Conservation (phyloP, 2,888 invertebrate species). For the Lasioglossum vierecki region DNA sequence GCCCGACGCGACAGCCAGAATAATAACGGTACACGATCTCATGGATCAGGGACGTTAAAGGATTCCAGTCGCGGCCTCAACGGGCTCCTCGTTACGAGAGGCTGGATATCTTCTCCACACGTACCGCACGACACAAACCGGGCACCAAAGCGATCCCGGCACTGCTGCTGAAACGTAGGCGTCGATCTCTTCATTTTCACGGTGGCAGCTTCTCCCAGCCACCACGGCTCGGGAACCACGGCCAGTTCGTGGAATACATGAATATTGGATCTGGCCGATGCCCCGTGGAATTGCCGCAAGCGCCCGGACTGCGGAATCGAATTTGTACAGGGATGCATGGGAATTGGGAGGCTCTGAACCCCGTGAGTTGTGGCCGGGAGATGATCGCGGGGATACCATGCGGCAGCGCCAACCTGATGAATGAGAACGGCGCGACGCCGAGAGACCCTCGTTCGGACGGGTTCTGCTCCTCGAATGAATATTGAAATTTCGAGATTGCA, state of each 20-base stretch:
- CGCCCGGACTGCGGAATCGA: slow-evolving; percentile 10
- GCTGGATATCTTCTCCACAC: slow-evolving; percentile 16
- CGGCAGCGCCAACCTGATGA: not conserved
- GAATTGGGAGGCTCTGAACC: slow-evolving; percentile 6
- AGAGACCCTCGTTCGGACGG: not conserved
- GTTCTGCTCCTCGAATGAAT: not conserved
- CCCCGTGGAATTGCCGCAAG: slow-evolving; percentile 2
- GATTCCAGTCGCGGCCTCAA: slow-evolving; percentile 41
- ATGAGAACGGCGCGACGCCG: not conserved
- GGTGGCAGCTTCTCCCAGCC: slow-evolving; percentile 20
- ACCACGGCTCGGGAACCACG: not conserved
- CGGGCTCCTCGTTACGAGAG: slow-evolving; percentile 67
- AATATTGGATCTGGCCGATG: slow-evolving; percentile 12
- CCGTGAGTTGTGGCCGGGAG: not conserved
- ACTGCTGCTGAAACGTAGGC: slow-evolving; percentile 62
- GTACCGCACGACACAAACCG: slow-evolving; percentile 45
- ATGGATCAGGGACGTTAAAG: slow-evolving; percentile 58
- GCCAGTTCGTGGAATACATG: slow-evolving; percentile 51
- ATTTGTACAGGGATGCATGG: slow-evolving; percentile 8
- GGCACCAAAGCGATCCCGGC: not conserved
- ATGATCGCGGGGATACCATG: slow-evolving; percentile 5
- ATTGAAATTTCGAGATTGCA: slow-evolving; percentile 8
- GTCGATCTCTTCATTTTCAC: slow-evolving; percentile 68
- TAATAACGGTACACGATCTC: slow-evolving; percentile 77
- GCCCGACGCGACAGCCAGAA: slow-evolving; percentile 67